A percentile compares a stretch with the other conserved stretches of the same genome.
Evolutionary conservation across 2,113 vertebrate species (phyloP).

Genomic region (Illadopsis cleaveri): DNA sequence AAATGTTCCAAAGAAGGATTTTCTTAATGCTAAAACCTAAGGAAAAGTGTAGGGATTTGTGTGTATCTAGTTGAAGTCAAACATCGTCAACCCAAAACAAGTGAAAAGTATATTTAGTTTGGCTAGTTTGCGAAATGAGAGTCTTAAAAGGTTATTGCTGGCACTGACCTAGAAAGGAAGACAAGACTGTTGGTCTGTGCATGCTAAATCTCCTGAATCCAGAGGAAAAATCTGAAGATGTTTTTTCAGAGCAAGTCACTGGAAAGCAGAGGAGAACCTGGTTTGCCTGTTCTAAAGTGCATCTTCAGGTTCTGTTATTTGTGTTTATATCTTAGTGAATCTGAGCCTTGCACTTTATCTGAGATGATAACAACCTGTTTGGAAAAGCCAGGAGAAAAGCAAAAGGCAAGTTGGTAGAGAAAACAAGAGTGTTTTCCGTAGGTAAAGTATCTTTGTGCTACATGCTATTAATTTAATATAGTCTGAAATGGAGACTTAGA

Average conservation of each 20-base stretch:
- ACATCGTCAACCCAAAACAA: not conserved
- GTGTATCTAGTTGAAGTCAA: not conserved
- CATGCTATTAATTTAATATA: not conserved
- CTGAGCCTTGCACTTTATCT: not conserved
- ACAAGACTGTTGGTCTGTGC: not conserved
- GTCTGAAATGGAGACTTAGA: not conserved
- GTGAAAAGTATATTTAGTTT: not conserved
- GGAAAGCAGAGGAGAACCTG: not conserved
- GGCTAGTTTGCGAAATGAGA: not conserved
- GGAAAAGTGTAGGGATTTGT: not conserved
- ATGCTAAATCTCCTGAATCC: not conserved
- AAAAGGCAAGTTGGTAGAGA: not conserved
- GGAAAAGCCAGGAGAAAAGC: not conserved
- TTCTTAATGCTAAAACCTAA: not conserved
- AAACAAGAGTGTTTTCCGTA: not conserved
- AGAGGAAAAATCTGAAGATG: not conserved
- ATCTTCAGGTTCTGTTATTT: not conserved
- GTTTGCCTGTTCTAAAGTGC: not conserved
- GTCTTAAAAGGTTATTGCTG: not conserved
- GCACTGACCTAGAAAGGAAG: not conserved
- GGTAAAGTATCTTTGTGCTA: not conserved
- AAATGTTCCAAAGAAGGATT: not conserved
- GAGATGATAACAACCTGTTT: not conserved
- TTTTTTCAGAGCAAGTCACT: not conserved
- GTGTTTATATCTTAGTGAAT: not conserved